These are phyloP conservation scores for Distichodus sexfasciatus DNA, from an alignment of 2,797 vertebrate species.

Conservation along the genomic window DNA sequence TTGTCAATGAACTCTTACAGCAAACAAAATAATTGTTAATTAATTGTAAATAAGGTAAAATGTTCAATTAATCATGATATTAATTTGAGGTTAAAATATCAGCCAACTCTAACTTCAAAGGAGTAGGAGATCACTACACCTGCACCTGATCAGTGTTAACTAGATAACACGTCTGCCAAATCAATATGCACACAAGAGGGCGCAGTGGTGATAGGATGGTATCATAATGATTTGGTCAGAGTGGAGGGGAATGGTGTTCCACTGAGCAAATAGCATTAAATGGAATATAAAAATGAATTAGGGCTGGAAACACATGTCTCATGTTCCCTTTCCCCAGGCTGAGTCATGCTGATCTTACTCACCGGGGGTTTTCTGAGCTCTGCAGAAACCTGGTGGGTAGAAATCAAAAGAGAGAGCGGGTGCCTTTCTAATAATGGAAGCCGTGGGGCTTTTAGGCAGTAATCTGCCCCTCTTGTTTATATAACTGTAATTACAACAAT, in stretches of 20 bases:
- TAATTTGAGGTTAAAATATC: too few species aligned
- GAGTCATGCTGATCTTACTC: slow-evolving; percentile 13
- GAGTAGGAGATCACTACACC: too few species aligned
- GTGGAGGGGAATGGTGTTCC: slow-evolving; percentile 4
- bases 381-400: not conserved
- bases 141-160: too few species aligned
- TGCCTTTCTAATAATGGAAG: slow-evolving; percentile 19
- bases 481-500: slow-evolving; percentile 54
- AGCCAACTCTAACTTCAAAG: too few species aligned
- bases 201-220: slow-evolving; percentile 13
- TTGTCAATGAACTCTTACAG: too few species aligned
- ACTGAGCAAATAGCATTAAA: slow-evolving; percentile 18
- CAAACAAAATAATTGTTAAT: too few species aligned
- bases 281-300: slow-evolving; percentile 29
- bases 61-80: too few species aligned
- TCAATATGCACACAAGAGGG: slow-evolving; percentile 52
- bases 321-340: slow-evolving; percentile 6
- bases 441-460: not conserved
- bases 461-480: slow-evolving; percentile 23
- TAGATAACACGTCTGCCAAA: too few species aligned
- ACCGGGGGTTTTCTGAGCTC: not conserved
- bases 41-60: too few species aligned
- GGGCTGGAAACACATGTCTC: slow-evolving; percentile 28
- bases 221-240: not conserved
- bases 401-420: slow-evolving; percentile 26